A percentile compares a stretch with the other conserved stretches of the same genome.
phyloP scores from a whole-genome alignment of 2,888 invertebrate genomes.

The Hypselothyrea guttata region DNA sequence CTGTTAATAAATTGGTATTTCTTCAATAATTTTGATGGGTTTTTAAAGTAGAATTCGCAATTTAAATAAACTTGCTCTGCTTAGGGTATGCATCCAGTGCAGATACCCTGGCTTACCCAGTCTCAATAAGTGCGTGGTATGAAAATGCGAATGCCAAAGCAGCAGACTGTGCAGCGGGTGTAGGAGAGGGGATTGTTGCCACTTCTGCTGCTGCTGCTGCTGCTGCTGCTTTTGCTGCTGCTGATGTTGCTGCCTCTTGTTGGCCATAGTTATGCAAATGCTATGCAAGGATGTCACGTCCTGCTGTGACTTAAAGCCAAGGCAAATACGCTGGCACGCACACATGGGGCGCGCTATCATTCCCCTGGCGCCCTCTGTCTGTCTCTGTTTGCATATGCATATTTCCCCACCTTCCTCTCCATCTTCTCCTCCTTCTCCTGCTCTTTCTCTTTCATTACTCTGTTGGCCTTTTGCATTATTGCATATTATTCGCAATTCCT shows the following conservation, averaged over 20 bases:
- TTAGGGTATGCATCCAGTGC: too few relatives aligned
- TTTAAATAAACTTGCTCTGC: too few relatives aligned
- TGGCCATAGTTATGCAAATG: conserved; percentile 75
- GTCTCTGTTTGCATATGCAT: conserved; percentile 6
- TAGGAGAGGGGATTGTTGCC: background rate
- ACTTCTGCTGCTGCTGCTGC: conserved; percentile 1
- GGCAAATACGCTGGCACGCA: conserved; percentile 31
- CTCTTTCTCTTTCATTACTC: conserved; percentile 3
- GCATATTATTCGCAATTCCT: conserved; percentile 75
- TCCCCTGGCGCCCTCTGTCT: conserved; percentile 14
- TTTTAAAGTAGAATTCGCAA: too few relatives aligned
- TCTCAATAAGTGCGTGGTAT: too few relatives aligned
- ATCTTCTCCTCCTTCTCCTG: background rate
- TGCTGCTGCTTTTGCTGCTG: conserved; percentile 15
- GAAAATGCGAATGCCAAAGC: conserved; percentile 58
- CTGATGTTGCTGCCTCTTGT: conserved; percentile 52
- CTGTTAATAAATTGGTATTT: too few relatives aligned
- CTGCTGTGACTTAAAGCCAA: conserved; percentile 73
- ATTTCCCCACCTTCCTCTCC: background rate
- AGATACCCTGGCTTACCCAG: too few relatives aligned
- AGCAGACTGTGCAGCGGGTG: conserved; percentile 36
- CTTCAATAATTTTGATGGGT: too few relatives aligned
- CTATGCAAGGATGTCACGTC: conserved; percentile 77
- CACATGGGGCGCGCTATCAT: background rate
- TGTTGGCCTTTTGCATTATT: conserved; percentile 75